Base-by-base conservation (phyloP, 2,113 vertebrate species). In the Grantiella picta region DNA sequence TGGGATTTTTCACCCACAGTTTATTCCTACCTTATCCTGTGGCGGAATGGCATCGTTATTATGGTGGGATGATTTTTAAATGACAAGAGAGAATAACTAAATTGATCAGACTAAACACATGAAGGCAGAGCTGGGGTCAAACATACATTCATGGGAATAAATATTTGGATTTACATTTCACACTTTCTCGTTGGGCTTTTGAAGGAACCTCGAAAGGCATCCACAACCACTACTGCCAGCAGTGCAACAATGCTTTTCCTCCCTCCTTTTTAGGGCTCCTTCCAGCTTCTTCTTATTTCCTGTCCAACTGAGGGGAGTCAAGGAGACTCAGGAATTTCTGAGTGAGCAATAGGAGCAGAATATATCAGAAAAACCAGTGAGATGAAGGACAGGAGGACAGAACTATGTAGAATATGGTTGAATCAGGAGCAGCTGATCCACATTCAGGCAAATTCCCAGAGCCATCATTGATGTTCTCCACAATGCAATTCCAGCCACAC, bases 391-490 rank as follows among this genome's bases (percentile, higher is more conserved):
- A 28, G 8, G 33, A 40, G 59, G 54, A 71, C 53, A 44, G 60
- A 54, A 49, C 28, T 57, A 24, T 38, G 50, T 14, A 57, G 52
- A 33, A 2, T 6, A 7, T 16, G 61, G 49, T 33, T n/a, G 65
- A 68, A 20, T n/a, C 8, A 35, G 61, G 57, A 91, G 69, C 81
- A 87, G 87, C 66, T 93, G 90, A 76, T 61, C 63, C 45, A 29
- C 73, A 45, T 11, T 5, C 70, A 90, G 65, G 45, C 75, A 57
- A 9, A 60, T 59, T 40, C 59, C 9, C 11, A 77, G 72, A 91
- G 81, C 90, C 80, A 49, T 44, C 81, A 21, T 6, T 82, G 44
- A 11, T 42, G 75, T n/a, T 93, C 94, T 88, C 81, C 94, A 80
- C 17, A 69, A 49, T 29, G 33, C 79, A 93, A 29, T 42, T 88